These are phyloP conservation scores for Rhinogobius similis DNA, from an alignment of 2,113 vertebrate genomes.

Conservation along the genomic window DNA sequence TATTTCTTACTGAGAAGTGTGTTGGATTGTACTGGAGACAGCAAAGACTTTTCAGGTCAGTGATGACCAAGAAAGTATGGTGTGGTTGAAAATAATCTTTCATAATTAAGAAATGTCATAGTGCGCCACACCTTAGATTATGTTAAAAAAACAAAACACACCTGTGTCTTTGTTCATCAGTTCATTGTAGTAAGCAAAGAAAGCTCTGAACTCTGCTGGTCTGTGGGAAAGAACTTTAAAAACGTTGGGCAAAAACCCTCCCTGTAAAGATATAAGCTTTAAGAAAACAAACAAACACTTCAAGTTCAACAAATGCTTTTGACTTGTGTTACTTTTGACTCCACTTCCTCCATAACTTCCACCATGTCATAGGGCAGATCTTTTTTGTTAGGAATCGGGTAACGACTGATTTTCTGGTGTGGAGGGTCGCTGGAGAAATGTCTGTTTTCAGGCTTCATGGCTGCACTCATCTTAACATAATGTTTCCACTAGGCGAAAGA, in stretches of 20 bases:
- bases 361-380: slow-evolving; percentile 84
- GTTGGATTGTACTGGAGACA: no score
- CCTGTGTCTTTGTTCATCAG: slow-evolving; percentile 88
- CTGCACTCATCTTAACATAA: slow-evolving; percentile 7
- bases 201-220: slow-evolving; percentile 84
- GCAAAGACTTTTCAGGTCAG: no score
- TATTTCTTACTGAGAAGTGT: no score
- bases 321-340: slow-evolving; percentile 75
- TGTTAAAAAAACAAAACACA: slow-evolving; percentile 46
- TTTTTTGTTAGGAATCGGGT: slow-evolving; percentile 81
- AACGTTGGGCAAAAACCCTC: slow-evolving; percentile 83
- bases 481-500: slow-evolving; percentile 21
- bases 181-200: slow-evolving; percentile 85
- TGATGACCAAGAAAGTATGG: neutral
- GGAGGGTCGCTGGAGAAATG: slow-evolving; percentile 47
- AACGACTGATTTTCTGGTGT: slow-evolving; percentile 71
- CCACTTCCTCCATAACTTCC: slow-evolving; percentile 86
- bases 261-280: slow-evolving; percentile 53
- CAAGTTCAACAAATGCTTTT: neutral
- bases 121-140: neutral
- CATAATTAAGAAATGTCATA: neutral
- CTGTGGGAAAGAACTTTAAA: slow-evolving; percentile 81
- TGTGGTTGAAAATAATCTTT: neutral
- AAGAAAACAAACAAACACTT: neutral
- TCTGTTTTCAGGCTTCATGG: slow-evolving; percentile 13